Percentiles rank a stretch among this genome's conserved stretches.
phyloP scores from a whole-genome alignment of 2,888 invertebrate species.

The Rugalucina vietnamica region DNA sequence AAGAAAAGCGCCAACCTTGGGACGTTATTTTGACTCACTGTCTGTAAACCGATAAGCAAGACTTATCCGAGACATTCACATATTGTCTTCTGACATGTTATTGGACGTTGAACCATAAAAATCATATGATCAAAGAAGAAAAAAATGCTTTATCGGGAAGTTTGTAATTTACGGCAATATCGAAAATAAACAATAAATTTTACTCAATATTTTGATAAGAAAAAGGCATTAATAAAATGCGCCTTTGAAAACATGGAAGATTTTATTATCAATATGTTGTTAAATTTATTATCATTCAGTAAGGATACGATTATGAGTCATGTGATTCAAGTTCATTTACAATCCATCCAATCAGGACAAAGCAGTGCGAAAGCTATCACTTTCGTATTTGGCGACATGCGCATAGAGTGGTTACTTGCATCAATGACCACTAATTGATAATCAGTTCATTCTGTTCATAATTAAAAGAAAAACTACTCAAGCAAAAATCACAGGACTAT shows the following conservation, averaged over 20 bases:
- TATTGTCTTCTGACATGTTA: not conserved
- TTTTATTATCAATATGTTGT: not conserved
- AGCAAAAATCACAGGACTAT: not conserved
- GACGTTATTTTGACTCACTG: not conserved
- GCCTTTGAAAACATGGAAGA: not conserved
- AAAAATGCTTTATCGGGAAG: not conserved
- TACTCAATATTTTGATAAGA: not conserved
- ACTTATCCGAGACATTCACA: not conserved
- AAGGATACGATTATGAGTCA: not conserved
- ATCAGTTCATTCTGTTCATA: not conserved
- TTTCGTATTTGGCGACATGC: conserved; percentile 4
- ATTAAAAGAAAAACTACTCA: not conserved
- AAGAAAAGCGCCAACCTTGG: not conserved
- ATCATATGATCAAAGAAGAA: not conserved
- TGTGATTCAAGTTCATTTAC: not conserved
- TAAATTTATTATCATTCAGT: not conserved
- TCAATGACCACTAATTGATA: not conserved
- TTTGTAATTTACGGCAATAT: not conserved
- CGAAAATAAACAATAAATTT: not conserved
- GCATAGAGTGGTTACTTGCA: not conserved
- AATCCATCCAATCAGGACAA: not conserved
- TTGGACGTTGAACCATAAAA: not conserved
- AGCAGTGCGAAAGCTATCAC: not conserved
- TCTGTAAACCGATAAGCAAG: not conserved
- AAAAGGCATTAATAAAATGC: not conserved